Percentiles rank a stretch among this genome's conserved stretches.
These are phyloP conservation scores for Heterodera filipjevi DNA, from an alignment of 2,888 invertebrate species.

Conservation along the genomic window DNA sequence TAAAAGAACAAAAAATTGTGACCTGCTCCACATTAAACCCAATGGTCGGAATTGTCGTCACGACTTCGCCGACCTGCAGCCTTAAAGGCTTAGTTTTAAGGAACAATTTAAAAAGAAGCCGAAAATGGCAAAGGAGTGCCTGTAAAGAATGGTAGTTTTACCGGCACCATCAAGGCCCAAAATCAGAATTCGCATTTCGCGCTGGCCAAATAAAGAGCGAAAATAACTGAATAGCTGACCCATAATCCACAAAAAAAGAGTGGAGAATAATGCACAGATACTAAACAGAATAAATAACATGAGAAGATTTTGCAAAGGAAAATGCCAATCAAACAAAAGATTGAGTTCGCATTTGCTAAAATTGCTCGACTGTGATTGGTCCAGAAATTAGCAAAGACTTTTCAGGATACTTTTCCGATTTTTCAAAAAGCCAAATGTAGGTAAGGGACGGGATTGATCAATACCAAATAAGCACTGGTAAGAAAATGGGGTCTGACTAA, in stretches of 20 bases:
- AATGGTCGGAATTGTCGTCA: constrained; percentile 78
- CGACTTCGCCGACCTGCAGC: constrained; percentile 56
- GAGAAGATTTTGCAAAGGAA: neutral
- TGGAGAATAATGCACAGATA: too few species aligned
- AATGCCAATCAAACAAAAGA: constrained; percentile 74
- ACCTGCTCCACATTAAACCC: constrained; percentile 98
- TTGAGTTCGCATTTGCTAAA: constrained; percentile 71
- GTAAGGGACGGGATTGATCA: too few species aligned
- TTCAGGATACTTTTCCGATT: too few species aligned
- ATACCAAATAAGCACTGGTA: too few species aligned
- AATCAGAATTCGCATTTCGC: constrained; percentile 71
- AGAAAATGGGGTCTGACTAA: too few species aligned
- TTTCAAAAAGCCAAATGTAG: too few species aligned
- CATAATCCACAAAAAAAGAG: constrained; percentile 41
- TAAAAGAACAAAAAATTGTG: neutral
- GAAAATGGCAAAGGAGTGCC: constrained; percentile 69
- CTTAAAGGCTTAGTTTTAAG: neutral
- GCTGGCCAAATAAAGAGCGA: constrained; percentile 76
- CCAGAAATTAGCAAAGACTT: too few species aligned
- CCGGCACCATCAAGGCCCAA: constrained; percentile 71
- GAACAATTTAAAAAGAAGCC: neutral
- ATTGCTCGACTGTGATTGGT: too few species aligned
- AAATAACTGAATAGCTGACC: constrained; percentile 96
- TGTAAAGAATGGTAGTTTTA: constrained; percentile 95
- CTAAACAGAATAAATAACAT: neutral